Conservation (phyloP, 2,888 invertebrate species). For the Hemithea aestivaria region DNA sequence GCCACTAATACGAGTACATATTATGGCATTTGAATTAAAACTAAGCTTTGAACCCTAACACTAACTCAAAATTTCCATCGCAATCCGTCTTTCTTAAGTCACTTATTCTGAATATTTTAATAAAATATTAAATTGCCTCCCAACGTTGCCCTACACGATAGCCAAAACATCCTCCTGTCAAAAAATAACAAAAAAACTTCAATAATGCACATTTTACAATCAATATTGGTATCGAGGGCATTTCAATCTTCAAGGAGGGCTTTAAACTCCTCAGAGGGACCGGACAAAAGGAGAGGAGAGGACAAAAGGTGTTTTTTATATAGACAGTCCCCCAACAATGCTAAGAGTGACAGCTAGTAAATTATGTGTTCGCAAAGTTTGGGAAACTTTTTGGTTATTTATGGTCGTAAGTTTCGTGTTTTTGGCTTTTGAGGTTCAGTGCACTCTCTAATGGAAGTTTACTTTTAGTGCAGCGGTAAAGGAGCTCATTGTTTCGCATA, state of each 20-base stretch:
- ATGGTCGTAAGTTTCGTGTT: conserved; percentile 9
- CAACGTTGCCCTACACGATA: neutral
- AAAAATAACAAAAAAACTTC: conserved; percentile 17
- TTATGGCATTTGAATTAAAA: no score
- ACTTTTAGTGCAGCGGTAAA: no score
- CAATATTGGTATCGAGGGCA: conserved; percentile 25
- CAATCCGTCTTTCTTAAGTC: no score
- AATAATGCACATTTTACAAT: conserved; percentile 33
- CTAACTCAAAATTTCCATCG: no score
- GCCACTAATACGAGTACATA: no score
- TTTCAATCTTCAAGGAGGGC: conserved; percentile 37
- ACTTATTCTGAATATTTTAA: no score
- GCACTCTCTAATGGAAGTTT: no score
- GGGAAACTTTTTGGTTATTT: conserved; percentile 25
- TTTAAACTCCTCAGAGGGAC: conserved; percentile 43
- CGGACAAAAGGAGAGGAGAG: conserved; percentile 30
- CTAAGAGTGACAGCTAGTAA: conserved; percentile 27
- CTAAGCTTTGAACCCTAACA: no score
- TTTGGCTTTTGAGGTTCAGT: neutral
- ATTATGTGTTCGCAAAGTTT: conserved; percentile 30
- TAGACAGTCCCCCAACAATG: conserved; percentile 24
- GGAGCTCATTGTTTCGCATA: no score
- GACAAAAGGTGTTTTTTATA: conserved; percentile 40
- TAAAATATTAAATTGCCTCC: no score
- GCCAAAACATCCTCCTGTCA: neutral